Base-by-base conservation (phyloP, 2,888 invertebrate genomes). In the Xestia rhomboidea region DNA sequence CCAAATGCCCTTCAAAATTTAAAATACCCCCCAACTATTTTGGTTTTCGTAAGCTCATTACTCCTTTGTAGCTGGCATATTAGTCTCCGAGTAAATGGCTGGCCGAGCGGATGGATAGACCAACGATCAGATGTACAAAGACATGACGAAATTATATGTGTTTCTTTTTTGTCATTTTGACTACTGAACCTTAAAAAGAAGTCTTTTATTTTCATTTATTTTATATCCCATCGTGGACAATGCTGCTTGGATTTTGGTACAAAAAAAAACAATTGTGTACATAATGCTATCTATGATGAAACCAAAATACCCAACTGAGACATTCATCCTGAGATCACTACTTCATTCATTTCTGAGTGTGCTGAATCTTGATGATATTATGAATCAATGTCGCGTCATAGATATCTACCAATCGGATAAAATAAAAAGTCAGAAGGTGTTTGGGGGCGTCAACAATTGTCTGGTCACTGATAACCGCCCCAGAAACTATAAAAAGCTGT, bases 401-500 rank as follows among this genome's bases (percentile, higher is more conserved):
- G 4, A 74, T 71, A 79, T 27, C 15, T 5, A 68, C 74, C 79
- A 81, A 81, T 79, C 41, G 21, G 0, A 74, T 57, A 34, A 73
- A 54, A 49, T 4, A 21, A 46, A 49, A 54, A 68, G 54, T 68
- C 51, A 21, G 68, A 54, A 73, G n/a, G 49, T 57, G 34, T 68
- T n/a, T 57, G 10, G 46, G 46, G 67, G 73, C 67, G 67, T 67
- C 3, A 54, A 51, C 67, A 13, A n/a, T 80, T 72, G 67, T 60
- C 73, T 68, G 62, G 54, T 67, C 38, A 46, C 54, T 79, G 81
- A 79, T 79, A 79, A 79, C n/a, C 6, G 60, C 15, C 21, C n/a
- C 34, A 38, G 34, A 54, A 10, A 51, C 34, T 38, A 64, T 27
- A 27, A 30, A 13, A 76, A 70, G 34, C 60, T 30, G 41, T 24